A percentile compares a stretch with the other conserved stretches of the same genome.
phyloP scores from a whole-genome alignment of 2,888 invertebrate species.

The Aphrophora alni region DNA sequence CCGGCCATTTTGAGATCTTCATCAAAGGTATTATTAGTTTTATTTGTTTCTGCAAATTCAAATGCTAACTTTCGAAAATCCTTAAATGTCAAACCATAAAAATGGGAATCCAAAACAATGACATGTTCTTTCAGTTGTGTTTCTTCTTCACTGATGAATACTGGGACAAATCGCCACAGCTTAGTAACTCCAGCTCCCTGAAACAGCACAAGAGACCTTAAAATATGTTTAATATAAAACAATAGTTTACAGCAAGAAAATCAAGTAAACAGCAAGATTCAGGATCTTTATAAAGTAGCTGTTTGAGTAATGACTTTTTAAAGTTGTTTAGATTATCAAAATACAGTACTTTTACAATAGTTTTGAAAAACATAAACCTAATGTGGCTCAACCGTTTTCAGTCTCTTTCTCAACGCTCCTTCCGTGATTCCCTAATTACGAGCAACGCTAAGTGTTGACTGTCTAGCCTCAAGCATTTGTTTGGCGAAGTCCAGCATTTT shows the following conservation, averaged over 20 bases:
- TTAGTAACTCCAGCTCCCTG: neutral
- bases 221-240: too few relatives aligned
- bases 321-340: too few relatives aligned
- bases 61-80: neutral
- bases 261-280: too few relatives aligned
- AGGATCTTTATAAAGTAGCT: too few relatives aligned
- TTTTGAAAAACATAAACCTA: too few relatives aligned
- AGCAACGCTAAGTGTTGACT: neutral
- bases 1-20: neutral
- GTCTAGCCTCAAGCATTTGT: neutral
- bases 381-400: too few relatives aligned
- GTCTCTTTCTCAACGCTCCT: neutral
- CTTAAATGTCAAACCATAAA: neutral
- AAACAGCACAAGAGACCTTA: too few relatives aligned
- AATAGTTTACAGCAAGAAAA: too few relatives aligned
- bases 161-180: neutral
- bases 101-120: neutral
- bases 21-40: neutral
- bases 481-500: neutral
- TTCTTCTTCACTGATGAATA: neutral
- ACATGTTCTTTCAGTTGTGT: neutral
- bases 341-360: too few relatives aligned
- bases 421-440: neutral
- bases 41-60: neutral
- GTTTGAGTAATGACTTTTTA: too few relatives aligned